Evolutionary conservation across 2,888 invertebrate genomes (phyloP), one percentile per base, ranked within the genome.

Genomic region (Habrosyne pyritoides): DNA sequence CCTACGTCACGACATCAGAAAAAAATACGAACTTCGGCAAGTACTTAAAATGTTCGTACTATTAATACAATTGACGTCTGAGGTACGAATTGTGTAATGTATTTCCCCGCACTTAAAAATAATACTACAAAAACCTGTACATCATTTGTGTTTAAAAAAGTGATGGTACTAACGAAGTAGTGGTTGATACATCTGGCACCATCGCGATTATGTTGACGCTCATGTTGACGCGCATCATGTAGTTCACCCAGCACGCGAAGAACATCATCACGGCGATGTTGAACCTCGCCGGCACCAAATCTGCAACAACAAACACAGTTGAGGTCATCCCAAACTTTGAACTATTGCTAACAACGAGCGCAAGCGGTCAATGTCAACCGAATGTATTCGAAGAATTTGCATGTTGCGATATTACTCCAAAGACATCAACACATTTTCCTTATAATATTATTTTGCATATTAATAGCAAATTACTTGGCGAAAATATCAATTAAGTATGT

Each of bases 161-260:
- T 14, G 50, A 18, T 36, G 42, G 21, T 72, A 89, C 91, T 89
- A 55, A 91, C 91, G 88, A 81, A 21, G 81, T 77, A 14, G 79
- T 61, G 14, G 84, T 77, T 10, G 70, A 57, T 2, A 80, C 77
- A 10, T 91, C 91, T 7, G 94, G 90, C 4, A 95, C 95, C 96
- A 96, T 96, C 28, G 95, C 95, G 59, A 96, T 94, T 66, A 96
- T 94, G 75, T 95, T 95, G 65, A 96, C 95, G 36, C 96, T 96
- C 91, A 96, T 94, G 83, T 96, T 96, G 28, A 96, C 94, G 53
- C 96, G 90, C 82, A 95, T 91, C 95, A 96, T 95, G 86, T 96
- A 96, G 69, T 94, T 94, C 66, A 95, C 93, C 86, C 95, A 95
- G 69, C 95, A 95, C 30, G 95, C 94, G 79, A 95, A 94, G 84